A percentile compares a stretch with the other conserved stretches of the same genome.
phyloP scores from a whole-genome alignment of 2,888 invertebrate genomes.

The Apodemia zela region DNA sequence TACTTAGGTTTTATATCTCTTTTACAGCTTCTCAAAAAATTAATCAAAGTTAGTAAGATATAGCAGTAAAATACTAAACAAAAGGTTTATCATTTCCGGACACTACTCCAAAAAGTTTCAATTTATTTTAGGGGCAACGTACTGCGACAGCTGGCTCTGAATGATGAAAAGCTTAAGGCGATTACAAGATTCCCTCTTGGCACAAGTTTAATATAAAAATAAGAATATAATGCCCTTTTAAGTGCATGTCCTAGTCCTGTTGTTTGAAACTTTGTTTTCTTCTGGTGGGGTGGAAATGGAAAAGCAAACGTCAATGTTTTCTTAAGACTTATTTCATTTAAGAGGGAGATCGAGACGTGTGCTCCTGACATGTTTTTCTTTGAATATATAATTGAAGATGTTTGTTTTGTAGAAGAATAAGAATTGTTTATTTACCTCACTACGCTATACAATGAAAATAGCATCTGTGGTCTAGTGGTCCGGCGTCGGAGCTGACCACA shows the following conservation, averaged over 20 bases:
- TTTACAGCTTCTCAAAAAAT: too few relatives aligned
- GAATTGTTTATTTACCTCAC: too few relatives aligned
- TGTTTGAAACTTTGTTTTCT: constrained; percentile 44
- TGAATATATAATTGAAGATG: constrained; percentile 3
- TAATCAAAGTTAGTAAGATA: too few relatives aligned
- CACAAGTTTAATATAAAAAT: constrained; percentile 72
- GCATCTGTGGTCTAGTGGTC: too few relatives aligned
- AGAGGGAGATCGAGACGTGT: constrained; percentile 19
- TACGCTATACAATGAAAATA: too few relatives aligned
- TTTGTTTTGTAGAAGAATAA: neutral
- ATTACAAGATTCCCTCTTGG: constrained; percentile 60
- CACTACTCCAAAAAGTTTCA: constrained; percentile 27
- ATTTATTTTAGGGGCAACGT: constrained; percentile 32
- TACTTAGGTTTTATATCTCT: too few relatives aligned
- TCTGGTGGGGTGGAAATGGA: constrained; percentile 28
- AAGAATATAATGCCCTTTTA: constrained; percentile 68
- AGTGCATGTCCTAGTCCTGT: constrained; percentile 52
- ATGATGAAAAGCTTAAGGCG: constrained; percentile 73
- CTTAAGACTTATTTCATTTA: constrained; percentile 29
- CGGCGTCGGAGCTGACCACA: too few relatives aligned
- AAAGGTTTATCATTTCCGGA: constrained; percentile 28
- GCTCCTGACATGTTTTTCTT: constrained; percentile 20
- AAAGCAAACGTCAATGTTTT: constrained; percentile 38
- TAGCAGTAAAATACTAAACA: neutral
- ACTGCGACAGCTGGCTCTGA: constrained; percentile 63